Evolutionary conservation across 2,888 invertebrate genomes (phyloP).

Genomic region (Drosophila demipolita): DNA sequence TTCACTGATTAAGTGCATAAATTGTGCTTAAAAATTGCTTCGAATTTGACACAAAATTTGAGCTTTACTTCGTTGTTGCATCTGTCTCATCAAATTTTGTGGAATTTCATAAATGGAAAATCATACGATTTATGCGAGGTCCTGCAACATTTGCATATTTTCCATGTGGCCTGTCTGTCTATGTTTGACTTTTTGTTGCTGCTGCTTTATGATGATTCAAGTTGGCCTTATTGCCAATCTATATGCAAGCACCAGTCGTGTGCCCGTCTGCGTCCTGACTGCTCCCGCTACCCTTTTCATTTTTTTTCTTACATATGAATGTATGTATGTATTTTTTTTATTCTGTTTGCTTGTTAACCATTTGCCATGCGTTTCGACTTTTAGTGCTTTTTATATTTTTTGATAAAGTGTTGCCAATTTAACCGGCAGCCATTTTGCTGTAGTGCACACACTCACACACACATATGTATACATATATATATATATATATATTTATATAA

Average conservation of each 20-base stretch:
- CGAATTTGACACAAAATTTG: constrained; percentile 47
- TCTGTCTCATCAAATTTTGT: constrained; percentile 53
- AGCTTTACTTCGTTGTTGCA: constrained; percentile 28
- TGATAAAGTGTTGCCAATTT: constrained; percentile 80
- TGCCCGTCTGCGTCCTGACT: constrained; percentile 36
- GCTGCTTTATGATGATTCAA: constrained; percentile 68
- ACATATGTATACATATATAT: constrained; percentile 8
- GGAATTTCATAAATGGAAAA: constrained; percentile 68
- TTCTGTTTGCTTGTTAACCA: constrained; percentile 44
- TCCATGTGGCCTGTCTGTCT: constrained; percentile 28
- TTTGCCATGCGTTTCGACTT: constrained; percentile 72
- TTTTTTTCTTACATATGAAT: constrained; percentile 13
- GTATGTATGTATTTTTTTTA: constrained; percentile 19
- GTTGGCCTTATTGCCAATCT: constrained; percentile 76
- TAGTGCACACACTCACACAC: constrained; percentile 34
- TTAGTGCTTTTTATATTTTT: constrained; percentile 79
- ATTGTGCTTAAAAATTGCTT: constrained; percentile 51
- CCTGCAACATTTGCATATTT: constrained; percentile 72
- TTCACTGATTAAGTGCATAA: constrained; percentile 40
- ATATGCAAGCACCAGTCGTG: constrained; percentile 67
- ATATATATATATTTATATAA: not conserved
- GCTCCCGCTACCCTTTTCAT: constrained; percentile 36
- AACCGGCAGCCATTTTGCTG: constrained; percentile 75
- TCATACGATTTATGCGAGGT: constrained; percentile 68
- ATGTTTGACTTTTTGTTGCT: constrained; percentile 15